These are phyloP conservation scores for Ceratina calcarata DNA, from an alignment of 1,140 invertebrate species.

Conservation along the genomic window DNA sequence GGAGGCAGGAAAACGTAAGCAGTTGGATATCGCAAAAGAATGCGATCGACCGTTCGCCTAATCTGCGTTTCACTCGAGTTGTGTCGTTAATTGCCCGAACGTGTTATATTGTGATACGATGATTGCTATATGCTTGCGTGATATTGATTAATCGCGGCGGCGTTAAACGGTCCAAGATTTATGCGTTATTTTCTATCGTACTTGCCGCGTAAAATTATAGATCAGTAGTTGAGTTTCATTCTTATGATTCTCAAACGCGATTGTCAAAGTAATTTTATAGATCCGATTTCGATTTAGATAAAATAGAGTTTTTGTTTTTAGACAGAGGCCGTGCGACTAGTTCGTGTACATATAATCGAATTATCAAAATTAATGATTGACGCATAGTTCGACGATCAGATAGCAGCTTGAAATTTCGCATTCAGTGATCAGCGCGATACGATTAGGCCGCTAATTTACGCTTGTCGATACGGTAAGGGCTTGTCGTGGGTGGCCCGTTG, in stretches of 20 bases:
- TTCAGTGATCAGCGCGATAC: constrained; percentile 64
- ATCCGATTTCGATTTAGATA: no score
- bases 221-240: no score
- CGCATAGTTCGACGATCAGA: no score
- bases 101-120: constrained; percentile 3
- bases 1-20: constrained; percentile 1
- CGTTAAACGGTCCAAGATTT: no score
- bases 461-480: constrained; percentile 69
- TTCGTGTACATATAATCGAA: no score
- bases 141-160: not conserved
- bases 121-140: not conserved
- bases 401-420: constrained; percentile 46
- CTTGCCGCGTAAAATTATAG: no score
- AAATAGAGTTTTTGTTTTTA: no score
- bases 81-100: constrained; percentile 26
- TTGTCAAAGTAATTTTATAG: no score
- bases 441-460: constrained; percentile 77
- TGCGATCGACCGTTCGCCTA: constrained; percentile 26
- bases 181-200: no score
- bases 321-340: no score
- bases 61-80: constrained; percentile 1
- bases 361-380: no score
- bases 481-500: constrained; percentile 73
- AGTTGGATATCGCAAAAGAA: constrained; percentile 34
- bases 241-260: no score